A percentile compares a stretch with the other conserved stretches of the same genome.
phyloP scores from a whole-genome alignment of 1,140 invertebrate genomes.

The Bombus affinis region DNA sequence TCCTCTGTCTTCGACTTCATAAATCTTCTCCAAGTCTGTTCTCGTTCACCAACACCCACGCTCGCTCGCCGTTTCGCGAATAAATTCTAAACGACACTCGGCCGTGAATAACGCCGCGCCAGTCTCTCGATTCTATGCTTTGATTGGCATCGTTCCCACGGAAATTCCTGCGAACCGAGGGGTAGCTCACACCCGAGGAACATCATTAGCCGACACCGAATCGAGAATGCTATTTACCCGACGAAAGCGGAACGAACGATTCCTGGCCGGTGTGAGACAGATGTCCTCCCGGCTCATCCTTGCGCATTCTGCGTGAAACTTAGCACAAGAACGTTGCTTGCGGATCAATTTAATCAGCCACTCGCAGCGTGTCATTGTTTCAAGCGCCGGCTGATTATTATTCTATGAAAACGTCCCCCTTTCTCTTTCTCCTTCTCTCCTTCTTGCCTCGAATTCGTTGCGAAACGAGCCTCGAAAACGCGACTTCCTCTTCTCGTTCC shows the following conservation, averaged over 20 bases:
- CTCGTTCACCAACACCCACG: not conserved
- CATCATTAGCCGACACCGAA: slow-evolving; percentile 19
- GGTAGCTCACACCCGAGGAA: not conserved
- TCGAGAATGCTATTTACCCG: slow-evolving; percentile 6
- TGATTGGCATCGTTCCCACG: not conserved
- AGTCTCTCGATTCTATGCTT: not conserved
- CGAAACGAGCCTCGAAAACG: not conserved
- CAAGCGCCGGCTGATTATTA: not conserved
- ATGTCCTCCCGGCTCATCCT: not conserved
- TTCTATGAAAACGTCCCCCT: not conserved
- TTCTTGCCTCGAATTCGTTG: not conserved
- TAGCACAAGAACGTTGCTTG: not conserved
- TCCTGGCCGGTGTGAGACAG: not conserved
- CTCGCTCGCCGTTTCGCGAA: not conserved
- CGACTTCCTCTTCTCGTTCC: not conserved
- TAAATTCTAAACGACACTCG: not conserved
- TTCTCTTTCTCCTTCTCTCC: not conserved
- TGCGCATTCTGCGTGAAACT: not conserved
- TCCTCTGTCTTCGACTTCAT: not conserved
- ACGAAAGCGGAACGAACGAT: slow-evolving; percentile 6
- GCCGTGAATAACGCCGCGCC: not conserved
- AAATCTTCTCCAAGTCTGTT: not conserved
- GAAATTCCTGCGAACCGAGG: not conserved
- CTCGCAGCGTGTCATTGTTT: not conserved
- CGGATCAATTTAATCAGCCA: not conserved